A percentile compares a stretch with the other conserved stretches of the same genome.
These are phyloP conservation scores for Geopemphigus sp. DNA, from an alignment of 1,140 invertebrate genomes.

Conservation along the genomic window DNA sequence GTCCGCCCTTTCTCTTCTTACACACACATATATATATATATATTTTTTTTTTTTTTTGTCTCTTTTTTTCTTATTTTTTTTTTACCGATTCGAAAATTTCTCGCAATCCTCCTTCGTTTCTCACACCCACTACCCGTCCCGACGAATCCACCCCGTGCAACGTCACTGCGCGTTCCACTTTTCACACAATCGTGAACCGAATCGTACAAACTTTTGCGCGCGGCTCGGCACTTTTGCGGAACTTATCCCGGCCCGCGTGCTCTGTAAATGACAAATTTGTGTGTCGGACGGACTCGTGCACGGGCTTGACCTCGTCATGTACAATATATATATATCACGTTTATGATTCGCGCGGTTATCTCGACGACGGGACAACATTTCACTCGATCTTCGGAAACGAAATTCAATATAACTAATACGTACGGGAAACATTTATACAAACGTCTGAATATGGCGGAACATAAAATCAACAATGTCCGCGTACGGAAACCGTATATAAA, in stretches of 20 bases:
- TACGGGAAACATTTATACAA: not conserved
- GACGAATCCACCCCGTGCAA: not conserved
- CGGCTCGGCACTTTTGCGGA: constrained; percentile 24
- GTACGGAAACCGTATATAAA: not conserved
- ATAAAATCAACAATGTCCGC: constrained; percentile 1
- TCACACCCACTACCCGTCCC: no score
- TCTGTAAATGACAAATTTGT: not conserved
- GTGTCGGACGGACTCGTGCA: no score
- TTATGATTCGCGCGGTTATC: constrained; percentile 7
- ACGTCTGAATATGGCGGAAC: not conserved
- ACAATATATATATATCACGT: no score
- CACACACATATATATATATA: no score
- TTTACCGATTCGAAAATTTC: constrained; percentile 22
- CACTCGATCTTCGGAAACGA: not conserved
- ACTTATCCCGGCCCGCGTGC: not conserved
- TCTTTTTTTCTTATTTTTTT: not conserved
- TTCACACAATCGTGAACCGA: not conserved
- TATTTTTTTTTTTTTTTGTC: no score
- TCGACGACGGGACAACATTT: not conserved
- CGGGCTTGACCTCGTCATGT: no score
- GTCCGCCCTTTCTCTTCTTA: no score
- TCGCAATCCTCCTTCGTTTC: not conserved
- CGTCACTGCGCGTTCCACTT: not conserved
- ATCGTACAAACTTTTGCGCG: constrained; percentile 24
- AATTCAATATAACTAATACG: not conserved